Percentiles rank a stretch among this genome's conserved stretches.
These are phyloP conservation scores for Euura saliciscinereae DNA, from an alignment of 1,140 invertebrate species.

Conservation along the genomic window DNA sequence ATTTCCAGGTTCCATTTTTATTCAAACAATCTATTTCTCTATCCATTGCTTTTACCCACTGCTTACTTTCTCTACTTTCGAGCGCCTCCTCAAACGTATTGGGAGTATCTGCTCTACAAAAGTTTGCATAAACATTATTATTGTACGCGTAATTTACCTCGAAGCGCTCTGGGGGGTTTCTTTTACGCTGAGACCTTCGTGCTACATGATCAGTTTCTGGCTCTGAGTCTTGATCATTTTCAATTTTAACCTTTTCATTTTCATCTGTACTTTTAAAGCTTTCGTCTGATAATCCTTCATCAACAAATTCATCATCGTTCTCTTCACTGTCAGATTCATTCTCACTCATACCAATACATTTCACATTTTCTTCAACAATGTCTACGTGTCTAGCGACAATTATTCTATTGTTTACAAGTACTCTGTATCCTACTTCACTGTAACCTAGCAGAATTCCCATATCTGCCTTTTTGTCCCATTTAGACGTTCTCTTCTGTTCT, in stretches of 20 bases:
- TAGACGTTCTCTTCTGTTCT: slow-evolving; percentile 23
- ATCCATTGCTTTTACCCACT: slow-evolving; percentile 23
- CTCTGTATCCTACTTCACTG: slow-evolving; percentile 25
- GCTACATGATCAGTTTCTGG: neutral
- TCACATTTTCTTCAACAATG: slow-evolving; percentile 29
- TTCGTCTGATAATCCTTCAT: neutral
- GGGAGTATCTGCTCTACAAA: neutral
- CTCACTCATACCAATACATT: slow-evolving; percentile 21
- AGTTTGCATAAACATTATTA: neutral
- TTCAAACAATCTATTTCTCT: slow-evolving; percentile 22
- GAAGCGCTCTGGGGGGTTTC: neutral
- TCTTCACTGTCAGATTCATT: slow-evolving; percentile 13
- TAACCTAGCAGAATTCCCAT: slow-evolving; percentile 28
- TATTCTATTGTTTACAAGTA: slow-evolving; percentile 30
- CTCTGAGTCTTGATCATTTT: neutral
- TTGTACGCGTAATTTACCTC: neutral
- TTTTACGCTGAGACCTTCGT: neutral
- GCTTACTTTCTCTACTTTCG: slow-evolving; percentile 12
- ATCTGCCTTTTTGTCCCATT: slow-evolving; percentile 30
- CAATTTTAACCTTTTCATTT: neutral
- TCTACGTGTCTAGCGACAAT: slow-evolving; percentile 31
- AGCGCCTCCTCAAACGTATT: slow-evolving; percentile 11
- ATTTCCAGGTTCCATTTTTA: slow-evolving; percentile 29
- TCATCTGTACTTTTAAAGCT: neutral
- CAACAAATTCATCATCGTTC: neutral